These are phyloP conservation scores for Umimayanthus kanabou DNA, from an alignment of 92 coral and sea anemone genomes.

Conservation along the genomic window DNA sequence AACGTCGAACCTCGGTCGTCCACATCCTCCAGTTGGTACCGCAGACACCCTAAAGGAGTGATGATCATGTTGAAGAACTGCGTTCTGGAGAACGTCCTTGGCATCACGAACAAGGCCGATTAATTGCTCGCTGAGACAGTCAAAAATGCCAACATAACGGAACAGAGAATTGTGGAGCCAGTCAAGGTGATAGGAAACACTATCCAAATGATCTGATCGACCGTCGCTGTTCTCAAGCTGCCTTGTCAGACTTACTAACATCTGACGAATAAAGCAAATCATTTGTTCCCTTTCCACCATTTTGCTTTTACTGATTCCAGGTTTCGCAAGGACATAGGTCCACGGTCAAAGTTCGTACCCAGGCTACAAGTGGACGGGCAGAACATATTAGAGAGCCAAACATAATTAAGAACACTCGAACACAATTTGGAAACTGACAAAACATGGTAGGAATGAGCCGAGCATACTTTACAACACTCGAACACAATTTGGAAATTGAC, in stretches of 20 bases:
- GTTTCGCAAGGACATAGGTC: too few relatives aligned
- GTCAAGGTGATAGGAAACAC: slow-evolving; percentile 47
- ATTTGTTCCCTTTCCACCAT: too few relatives aligned
- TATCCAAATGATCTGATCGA: slow-evolving; percentile 23
- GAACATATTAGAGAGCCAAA: too few relatives aligned
- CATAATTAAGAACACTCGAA: too few relatives aligned
- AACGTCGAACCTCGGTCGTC: slow-evolving; percentile 53
- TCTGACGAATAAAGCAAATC: too few relatives aligned
- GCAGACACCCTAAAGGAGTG: slow-evolving; percentile 45
- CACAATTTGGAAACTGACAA: too few relatives aligned
- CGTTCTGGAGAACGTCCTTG: slow-evolving; percentile 30
- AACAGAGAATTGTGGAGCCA: slow-evolving; percentile 47
- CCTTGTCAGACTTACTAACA: background rate
- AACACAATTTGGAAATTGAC: too few relatives aligned
- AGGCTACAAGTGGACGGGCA: too few relatives aligned
- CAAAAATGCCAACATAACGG: slow-evolving; percentile 32
- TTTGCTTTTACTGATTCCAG: too few relatives aligned
- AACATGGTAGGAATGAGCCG: too few relatives aligned
- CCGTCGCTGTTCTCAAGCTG: slow-evolving; percentile 39
- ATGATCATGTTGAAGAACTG: background rate
- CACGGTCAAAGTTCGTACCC: too few relatives aligned
- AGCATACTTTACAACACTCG: too few relatives aligned
- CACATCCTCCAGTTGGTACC: slow-evolving; percentile 50
- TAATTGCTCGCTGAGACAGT: slow-evolving; percentile 26
- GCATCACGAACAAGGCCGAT: slow-evolving; percentile 44